phyloP scores from a whole-genome alignment of 2,888 invertebrate species.

The Yponomeuta sedellus region DNA sequence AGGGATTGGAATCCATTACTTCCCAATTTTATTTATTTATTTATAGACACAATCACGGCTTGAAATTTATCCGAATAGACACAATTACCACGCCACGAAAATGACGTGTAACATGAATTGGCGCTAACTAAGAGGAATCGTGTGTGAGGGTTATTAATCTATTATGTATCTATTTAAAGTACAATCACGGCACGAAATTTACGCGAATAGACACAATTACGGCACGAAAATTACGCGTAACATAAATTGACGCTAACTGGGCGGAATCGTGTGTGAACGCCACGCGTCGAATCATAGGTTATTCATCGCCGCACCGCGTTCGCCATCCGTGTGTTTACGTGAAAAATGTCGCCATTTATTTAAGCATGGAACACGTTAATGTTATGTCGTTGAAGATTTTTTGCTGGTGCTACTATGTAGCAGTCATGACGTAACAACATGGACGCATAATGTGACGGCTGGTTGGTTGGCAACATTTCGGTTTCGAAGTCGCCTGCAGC shows the following conservation, averaged over 20 bases:
- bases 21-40: too few species aligned
- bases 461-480: neutral
- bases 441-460: neutral
- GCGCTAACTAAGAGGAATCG: too few species aligned
- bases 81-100: too few species aligned
- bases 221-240: neutral
- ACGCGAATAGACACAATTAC: neutral
- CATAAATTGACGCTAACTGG: neutral
- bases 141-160: too few species aligned
- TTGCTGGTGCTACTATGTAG: neutral
- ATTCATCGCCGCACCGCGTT: slow-evolving; percentile 22
- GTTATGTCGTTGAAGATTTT: neutral
- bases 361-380: slow-evolving; percentile 18
- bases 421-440: too few species aligned
- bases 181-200: too few species aligned
- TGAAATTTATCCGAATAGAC: too few species aligned
- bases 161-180: too few species aligned
- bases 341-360: slow-evolving; percentile 48
- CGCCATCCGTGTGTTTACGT: slow-evolving; percentile 46
- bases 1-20: too few species aligned
- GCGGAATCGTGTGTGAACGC: neutral
- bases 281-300: neutral
- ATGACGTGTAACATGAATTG: too few species aligned
- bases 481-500: neutral
- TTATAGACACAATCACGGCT: too few species aligned